Base-by-base conservation (phyloP, 2,888 invertebrate genomes). In the Helicoverpa assulta region DNA sequence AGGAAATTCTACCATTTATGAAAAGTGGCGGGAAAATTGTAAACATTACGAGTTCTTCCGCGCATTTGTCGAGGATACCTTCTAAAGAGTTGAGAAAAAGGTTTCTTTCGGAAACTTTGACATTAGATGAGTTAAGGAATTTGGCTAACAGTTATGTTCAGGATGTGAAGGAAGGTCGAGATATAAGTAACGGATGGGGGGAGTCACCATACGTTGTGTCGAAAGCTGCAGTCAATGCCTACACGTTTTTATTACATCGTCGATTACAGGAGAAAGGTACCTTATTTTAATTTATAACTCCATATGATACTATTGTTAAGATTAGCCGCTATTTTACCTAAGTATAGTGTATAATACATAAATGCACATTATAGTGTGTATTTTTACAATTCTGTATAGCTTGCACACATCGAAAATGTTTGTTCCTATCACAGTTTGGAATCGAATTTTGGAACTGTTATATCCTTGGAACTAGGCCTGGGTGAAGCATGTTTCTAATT, bases 191-290 rank as follows among this genome's bases (percentile, higher is more conserved):
- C 16, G 91, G 97, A 3, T 98, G 97, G 97, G 96, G 97, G 0
- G 93, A 94, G 51, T 96, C 96, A 0, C 95, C 97, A 0, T 98
- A 98, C 83, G 96, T 96, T 0, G 96, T 97, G 1, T 98, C 98
- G 0, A 98, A 98, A 94, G 97, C 98, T 10, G 98, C 96, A 1
- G 96, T 98, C 0, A 97, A 96, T 73, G 97, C 97, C 0, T 94
- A 98, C 73, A 96, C 97, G 0, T 94, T 96, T 75, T 94, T 98
- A 78, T 97, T 98, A 77, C 97, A 98, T 81, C 92, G 96, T 56
- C 90, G 84, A 83, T 82, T 95, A 29, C 56, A 76, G 2, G 64
- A 81, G 3, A 89, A 81, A 90, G 93, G 95, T 94, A 88, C 26
- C 26, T 26, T 4, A 26, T 26, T 26, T 26, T 2, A 21, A 21